A percentile compares a stretch with the other conserved stretches of the same genome.
Evolutionary conservation across 2,113 vertebrate genomes (phyloP).

Genomic region (Sinocyclocheilus maitianheensis): DNA sequence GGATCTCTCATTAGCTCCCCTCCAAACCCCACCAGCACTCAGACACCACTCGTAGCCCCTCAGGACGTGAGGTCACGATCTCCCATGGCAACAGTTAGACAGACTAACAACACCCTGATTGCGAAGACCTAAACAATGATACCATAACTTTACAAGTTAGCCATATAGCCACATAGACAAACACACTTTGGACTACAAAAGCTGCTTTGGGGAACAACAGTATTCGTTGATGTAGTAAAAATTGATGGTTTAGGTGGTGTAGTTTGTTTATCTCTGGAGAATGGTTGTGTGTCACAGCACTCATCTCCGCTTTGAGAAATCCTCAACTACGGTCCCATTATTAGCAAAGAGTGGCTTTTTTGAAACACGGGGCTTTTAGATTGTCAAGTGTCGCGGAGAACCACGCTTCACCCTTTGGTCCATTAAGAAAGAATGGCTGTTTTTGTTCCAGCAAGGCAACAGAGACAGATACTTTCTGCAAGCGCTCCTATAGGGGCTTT

Average conservation of each 20-base stretch:
- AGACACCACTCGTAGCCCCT: not conserved
- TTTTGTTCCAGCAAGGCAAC: conserved; percentile 49
- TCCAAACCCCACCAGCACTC: conserved; percentile 24
- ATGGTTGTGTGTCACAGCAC: conserved; percentile 54
- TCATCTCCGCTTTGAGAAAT: conserved; percentile 64
- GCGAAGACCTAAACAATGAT: not conserved
- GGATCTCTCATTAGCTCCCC: conserved; percentile 45
- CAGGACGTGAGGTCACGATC: conserved; percentile 47
- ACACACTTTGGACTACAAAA: not conserved
- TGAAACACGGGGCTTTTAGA: conserved; percentile 67
- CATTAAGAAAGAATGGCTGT: conserved; percentile 46
- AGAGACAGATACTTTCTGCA: conserved; percentile 44
- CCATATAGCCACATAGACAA: not conserved
- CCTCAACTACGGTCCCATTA: conserved; percentile 65
- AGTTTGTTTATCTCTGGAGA: not conserved
- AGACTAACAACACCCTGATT: conserved; percentile 26
- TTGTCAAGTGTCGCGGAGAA: conserved; percentile 53
- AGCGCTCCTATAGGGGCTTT: conserved; percentile 51
- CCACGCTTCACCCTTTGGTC: conserved; percentile 42
- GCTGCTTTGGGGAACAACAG: not conserved
- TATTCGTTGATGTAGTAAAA: not conserved
- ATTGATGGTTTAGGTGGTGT: not conserved
- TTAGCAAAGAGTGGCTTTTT: conserved; percentile 67
- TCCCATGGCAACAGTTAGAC: conserved; percentile 33
- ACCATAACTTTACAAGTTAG: not conserved